Evolutionary conservation across 2,888 invertebrate genomes (phyloP), one percentile per base, ranked within the genome.

Genomic region (Platerodrilus igneus): DNA sequence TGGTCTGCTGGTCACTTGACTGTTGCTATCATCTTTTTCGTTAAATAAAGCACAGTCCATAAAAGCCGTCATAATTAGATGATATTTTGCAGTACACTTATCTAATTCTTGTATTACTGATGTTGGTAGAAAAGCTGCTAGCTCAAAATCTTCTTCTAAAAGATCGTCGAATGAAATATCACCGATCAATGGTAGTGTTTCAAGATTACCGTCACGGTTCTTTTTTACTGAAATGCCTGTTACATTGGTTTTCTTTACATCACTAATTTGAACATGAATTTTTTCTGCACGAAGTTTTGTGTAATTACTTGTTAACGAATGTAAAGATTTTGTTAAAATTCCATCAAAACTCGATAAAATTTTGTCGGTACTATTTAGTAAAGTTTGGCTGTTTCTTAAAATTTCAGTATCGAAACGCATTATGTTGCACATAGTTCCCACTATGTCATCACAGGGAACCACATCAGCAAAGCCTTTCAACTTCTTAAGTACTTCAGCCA

Each of bases 311-410:
- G n/a, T n/a, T n/a, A n/a, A n/a, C n/a, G n/a, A n/a, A n/a, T n/a
- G n/a, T n/a, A n/a, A n/a, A n/a, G n/a, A n/a, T n/a, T n/a, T n/a
- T 56, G 75, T 7, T 21, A 36, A 10, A 22, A 36, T 28, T 11
- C 14, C 14, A 20, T 36, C 36, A 11, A 28, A 28, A 22, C 14
- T 21, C 26, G 19, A 36, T 21, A 36, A 16, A 29, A 36, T 28
- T 9, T 3, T 36, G 9, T 36, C 36, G 8, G 36, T 36, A 2
- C 28, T 28, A 15, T 36, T 36, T n/a, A 36, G 20, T 5, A 21
- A n/a, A 21, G 6, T 8, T 13, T 36, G 36, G 21, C 28, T 28
- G 5, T 13, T 20, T 36, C 8, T 27, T 18, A 36, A 22, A 8
- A 20, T 14, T 3, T 9, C 11, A 10, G 2, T 9, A 6, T 21